Evolutionary conservation across 2,797 vertebrate genomes (phyloP), one percentile per base, ranked within the genome.

Genomic region (Syndactyla subalaris): DNA sequence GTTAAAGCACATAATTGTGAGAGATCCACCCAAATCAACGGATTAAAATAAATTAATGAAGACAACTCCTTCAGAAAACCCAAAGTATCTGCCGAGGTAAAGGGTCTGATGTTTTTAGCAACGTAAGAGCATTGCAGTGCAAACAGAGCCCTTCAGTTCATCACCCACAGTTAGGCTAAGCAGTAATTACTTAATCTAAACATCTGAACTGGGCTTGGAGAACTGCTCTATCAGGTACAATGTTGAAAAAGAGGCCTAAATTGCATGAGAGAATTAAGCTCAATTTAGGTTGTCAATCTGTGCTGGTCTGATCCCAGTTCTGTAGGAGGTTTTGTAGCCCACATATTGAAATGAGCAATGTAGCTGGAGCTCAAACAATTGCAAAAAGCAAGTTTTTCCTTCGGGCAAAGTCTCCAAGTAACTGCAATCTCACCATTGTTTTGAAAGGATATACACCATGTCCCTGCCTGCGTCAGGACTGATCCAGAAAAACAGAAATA

Each of bases 331-430:
- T 96, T 68, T 88, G 75, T 38, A 91, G 81, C 72, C 72, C 82
- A 83, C 82, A 5, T 45, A 39, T 34, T 61, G 89, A 91, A 89
- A 86, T 48, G 32, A 89, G 84, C 48, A n/a, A 58, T 68, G 36
- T 77, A 80, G 63, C n/a, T 93, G 81, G 93, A 97, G 87, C 88
- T 82, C 83, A 79, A 92, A 84, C 82, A 95, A 96, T 61, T 94
- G 92, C 90, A 97, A 96, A 95, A 94, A 92, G 19, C 48, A 85
- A 94, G 49, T 91, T 96, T 96, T 92, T 96, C 93, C 91, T 92
- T n/a, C 41, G 55, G 88, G 84, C 83, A 93, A 88, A 96, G 62
- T 87, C 83, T 97, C 93, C 86, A 95, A 95, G 94, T 92, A 95
- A 82, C 90, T 78, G 94, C 57, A 58, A 97, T 95, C 82, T 95